A percentile compares a stretch with the other conserved stretches of the same genome.
Evolutionary conservation across 2,113 vertebrate genomes (phyloP).

Genomic region (Natator depressus): DNA sequence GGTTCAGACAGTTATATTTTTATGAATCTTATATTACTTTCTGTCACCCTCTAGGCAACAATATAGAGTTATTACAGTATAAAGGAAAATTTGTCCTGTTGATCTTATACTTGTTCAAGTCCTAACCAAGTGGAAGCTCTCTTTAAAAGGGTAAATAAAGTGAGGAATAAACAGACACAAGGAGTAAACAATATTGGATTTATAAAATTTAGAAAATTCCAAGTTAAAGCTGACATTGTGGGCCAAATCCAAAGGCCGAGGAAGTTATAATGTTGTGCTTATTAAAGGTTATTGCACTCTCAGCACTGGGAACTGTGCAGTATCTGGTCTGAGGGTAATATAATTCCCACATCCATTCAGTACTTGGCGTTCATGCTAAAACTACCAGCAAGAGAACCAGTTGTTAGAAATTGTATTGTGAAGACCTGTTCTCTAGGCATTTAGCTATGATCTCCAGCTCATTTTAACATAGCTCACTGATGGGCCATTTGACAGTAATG

Average conservation of each 20-base stretch:
- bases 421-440: neutral
- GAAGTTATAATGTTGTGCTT: conserved; percentile 65
- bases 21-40: conserved; percentile 76
- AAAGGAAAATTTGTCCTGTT: conserved; percentile 74
- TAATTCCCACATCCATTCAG: conserved; percentile 41
- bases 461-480: neutral
- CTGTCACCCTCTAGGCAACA: conserved; percentile 77
- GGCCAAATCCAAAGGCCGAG: conserved; percentile 42
- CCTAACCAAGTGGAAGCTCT: conserved; percentile 65
- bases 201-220: conserved; percentile 20
- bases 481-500: rapidly evolving
- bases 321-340: neutral
- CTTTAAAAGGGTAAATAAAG: conserved; percentile 69
- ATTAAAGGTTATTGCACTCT: conserved; percentile 64
- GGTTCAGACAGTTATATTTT: conserved; percentile 72
- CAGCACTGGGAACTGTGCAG: conserved; percentile 53
- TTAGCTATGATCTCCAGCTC: neutral
- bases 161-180: conserved; percentile 58
- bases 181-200: conserved; percentile 46
- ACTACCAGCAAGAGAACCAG: conserved; percentile 62
- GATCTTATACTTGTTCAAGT: conserved; percentile 52
- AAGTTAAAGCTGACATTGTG: neutral
- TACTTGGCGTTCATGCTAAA: conserved; percentile 64
- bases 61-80: conserved; percentile 73
- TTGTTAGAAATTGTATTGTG: neutral